Conservation (phyloP, 2,888 invertebrate species). For the Linnaemya tessellans region DNA sequence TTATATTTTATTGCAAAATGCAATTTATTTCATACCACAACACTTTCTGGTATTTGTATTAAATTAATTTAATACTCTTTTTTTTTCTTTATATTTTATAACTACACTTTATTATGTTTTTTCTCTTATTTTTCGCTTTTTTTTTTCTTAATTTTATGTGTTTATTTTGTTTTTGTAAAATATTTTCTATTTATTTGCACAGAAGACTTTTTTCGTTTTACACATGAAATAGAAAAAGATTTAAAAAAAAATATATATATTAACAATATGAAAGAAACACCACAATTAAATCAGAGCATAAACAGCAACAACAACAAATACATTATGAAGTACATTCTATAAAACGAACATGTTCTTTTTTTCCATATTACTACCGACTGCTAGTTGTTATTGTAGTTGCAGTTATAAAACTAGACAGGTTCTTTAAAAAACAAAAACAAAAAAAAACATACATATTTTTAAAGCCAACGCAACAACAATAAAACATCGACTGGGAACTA, state of each 20-base stretch:
- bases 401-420: conserved; percentile 60
- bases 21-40: conserved; percentile 43
- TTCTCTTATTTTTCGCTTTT: conserved; percentile 27
- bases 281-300: conserved; percentile 70
- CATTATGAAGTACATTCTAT: conserved; percentile 40
- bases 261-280: conserved; percentile 61
- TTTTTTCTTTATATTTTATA: conserved; percentile 38
- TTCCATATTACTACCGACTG: conserved; percentile 20
- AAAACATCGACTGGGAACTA: conserved; percentile 59
- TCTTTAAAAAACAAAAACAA: conserved; percentile 48
- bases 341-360: conserved; percentile 48
- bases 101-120: conserved; percentile 22
- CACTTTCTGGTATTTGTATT: conserved; percentile 40
- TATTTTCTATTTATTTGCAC: conserved; percentile 42
- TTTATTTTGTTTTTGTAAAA: conserved; percentile 44
- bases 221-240: conserved; percentile 47
- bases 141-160: conserved; percentile 21
- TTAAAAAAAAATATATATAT: conserved; percentile 21
- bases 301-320: conserved; percentile 42
- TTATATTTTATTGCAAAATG: conserved; percentile 13
- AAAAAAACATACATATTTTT: background rate
- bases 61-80: conserved; percentile 21
- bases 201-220: conserved; percentile 45
- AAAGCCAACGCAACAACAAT: conserved; percentile 28
- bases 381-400: conserved; percentile 31